Base-by-base conservation (phyloP, 2,113 vertebrate genomes). In the Silurus glanis region DNA sequence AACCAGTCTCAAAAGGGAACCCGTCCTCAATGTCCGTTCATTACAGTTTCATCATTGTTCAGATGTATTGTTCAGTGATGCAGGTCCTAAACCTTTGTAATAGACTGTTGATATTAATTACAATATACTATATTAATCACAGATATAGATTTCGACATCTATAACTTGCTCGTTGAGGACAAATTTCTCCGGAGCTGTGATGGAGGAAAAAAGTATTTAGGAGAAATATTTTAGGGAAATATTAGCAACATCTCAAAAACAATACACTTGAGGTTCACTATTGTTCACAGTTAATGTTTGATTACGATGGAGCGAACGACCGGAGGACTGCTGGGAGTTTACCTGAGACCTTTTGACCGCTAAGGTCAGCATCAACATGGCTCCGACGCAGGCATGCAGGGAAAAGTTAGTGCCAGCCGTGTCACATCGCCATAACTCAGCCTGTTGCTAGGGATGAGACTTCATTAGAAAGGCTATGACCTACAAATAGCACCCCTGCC, bases 401-500 rank as follows among this genome's bases (percentile, higher is more conserved):
- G 6, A 49, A 37, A 79, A 83, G 66, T 23, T 66, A 88, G 71
- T 72, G 9, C 25, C 62, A 83, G 79, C 67, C 67, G 1, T 67
- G 84, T 23, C n/a, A 45, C 86, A 74, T 89, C 88, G 85, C 86
- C 83, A 81, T 88, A 88, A 91, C 85, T 58, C 79, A n/a, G 49
- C 17, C 67, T 55, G 45, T 82, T 86, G 74, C 76, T 86, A 76
- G 82, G 86, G 86, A 90, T 19, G 89, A 89, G 79, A 82, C 86
- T 66, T 80, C 87, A 90, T 87, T 85, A 87, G 53, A 85, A 75
- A 90, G 84, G 85, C 86, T 64, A 28, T 16, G 55, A 91, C 86
- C 89, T 90, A 82, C 84, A 85, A 82, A 85, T 85, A 88, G 28
- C 82, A 76, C 64, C 55, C 84, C 78, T 25, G 67, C 55, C 86